These are phyloP conservation scores for Sicus ferrugineus DNA, from an alignment of 2,888 invertebrate species.

Conservation along the genomic window DNA sequence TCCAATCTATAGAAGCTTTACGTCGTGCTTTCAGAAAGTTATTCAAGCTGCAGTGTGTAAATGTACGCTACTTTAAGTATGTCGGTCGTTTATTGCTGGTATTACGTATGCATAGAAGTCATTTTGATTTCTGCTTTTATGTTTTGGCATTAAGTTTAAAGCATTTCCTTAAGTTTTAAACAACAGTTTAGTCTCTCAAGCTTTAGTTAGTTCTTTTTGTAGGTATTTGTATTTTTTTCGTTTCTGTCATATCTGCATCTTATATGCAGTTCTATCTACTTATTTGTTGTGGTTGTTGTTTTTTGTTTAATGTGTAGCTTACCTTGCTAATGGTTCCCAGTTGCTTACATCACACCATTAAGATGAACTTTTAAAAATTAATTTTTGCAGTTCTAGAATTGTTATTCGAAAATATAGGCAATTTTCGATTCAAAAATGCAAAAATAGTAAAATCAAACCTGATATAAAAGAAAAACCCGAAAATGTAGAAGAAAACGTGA, in stretches of 20 bases:
- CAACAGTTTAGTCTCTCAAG: not conserved
- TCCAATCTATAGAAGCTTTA: too few relatives aligned
- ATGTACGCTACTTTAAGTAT: too few relatives aligned
- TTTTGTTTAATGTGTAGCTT: slow-evolving; percentile 65
- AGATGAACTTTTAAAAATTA: slow-evolving; percentile 51
- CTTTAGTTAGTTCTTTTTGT: slow-evolving; percentile 38
- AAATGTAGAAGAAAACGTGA: not conserved
- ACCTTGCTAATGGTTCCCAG: slow-evolving; percentile 66
- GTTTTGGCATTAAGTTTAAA: too few relatives aligned
- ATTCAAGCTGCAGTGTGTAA: too few relatives aligned
- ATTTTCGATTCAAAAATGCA: slow-evolving; percentile 38
- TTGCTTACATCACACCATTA: slow-evolving; percentile 65
- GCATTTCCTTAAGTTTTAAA: not conserved
- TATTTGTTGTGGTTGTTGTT: slow-evolving; percentile 33
- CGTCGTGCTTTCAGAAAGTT: too few relatives aligned
- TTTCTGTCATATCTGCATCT: slow-evolving; percentile 1
- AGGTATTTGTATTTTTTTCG: slow-evolving; percentile 33
- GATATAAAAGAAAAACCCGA: not conserved
- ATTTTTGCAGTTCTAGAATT: slow-evolving; percentile 3
- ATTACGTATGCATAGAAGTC: too few relatives aligned
- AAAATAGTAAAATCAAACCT: not conserved
- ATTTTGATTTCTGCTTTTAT: too few relatives aligned
- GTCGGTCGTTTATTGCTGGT: too few relatives aligned
- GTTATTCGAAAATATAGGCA: slow-evolving; percentile 36
- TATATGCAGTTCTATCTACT: not conserved